These are phyloP conservation scores for Amblyteles armatorius DNA, from an alignment of 2,888 invertebrate species.

Conservation along the genomic window DNA sequence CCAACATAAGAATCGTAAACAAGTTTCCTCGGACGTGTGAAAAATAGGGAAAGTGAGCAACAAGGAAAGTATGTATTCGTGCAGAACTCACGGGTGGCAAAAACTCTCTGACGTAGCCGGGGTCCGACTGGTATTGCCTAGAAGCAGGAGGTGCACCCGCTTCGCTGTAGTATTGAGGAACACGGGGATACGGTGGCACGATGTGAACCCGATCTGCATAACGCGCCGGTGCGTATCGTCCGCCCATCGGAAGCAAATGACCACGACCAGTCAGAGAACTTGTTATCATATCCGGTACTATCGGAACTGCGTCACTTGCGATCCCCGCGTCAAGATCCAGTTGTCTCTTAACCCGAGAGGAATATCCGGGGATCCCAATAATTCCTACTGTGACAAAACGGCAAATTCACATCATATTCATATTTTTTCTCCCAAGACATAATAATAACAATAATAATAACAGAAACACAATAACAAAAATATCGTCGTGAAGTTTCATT, in stretches of 20 bases:
- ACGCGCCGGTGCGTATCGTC: not conserved
- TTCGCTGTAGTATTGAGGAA: not conserved
- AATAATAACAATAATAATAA: too few species aligned
- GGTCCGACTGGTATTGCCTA: not conserved
- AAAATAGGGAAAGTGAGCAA: not conserved
- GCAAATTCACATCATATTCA: not conserved
- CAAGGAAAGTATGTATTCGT: not conserved
- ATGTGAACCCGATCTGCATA: constrained; percentile 1
- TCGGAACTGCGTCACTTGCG: constrained; percentile 9
- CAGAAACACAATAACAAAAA: too few species aligned
- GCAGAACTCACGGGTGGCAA: not conserved
- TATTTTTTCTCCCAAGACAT: too few species aligned
- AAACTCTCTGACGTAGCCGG: not conserved
- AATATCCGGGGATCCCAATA: not conserved
- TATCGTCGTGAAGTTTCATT: too few species aligned
- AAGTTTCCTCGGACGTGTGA: not conserved
- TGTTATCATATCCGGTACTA: constrained; percentile 15
- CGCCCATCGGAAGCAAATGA: not conserved
- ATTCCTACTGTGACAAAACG: not conserved
- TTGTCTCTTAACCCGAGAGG: constrained; percentile 10
- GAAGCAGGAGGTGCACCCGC: not conserved
- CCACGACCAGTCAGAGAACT: not conserved
- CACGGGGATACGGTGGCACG: not conserved
- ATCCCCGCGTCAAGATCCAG: not conserved
- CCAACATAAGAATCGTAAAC: not conserved